phyloP scores from a whole-genome alignment of 2,888 invertebrate species.

The Calephelis perditalis region DNA sequence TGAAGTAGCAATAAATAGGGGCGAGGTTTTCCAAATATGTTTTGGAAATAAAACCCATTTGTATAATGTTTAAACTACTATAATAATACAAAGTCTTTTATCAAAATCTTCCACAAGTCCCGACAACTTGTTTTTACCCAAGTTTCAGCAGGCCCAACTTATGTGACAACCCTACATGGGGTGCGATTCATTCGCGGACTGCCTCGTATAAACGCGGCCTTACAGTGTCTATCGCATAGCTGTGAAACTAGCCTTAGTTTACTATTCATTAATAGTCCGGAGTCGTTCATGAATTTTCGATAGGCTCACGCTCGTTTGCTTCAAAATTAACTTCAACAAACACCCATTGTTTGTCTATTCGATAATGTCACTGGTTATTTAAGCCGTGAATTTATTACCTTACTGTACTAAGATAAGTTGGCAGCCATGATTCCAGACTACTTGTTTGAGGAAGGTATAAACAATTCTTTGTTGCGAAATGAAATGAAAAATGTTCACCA shows the following conservation, averaged over 20 bases:
- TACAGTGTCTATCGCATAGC: neutral
- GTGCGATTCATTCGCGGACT: no score
- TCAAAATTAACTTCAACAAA: slow-evolving; percentile 52
- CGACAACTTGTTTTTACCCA: no score
- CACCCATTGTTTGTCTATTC: slow-evolving; percentile 49
- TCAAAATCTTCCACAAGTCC: no score
- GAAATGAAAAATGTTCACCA: slow-evolving; percentile 61
- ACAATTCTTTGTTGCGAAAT: slow-evolving; percentile 47
- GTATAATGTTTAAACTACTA: no score
- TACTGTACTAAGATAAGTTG: slow-evolving; percentile 22
- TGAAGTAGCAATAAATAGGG: no score
- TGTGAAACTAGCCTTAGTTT: neutral
- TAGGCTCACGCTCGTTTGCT: slow-evolving; percentile 46
- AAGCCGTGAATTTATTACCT: slow-evolving; percentile 28
- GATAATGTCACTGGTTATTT: slow-evolving; percentile 40
- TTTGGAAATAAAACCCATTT: no score
- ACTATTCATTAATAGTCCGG: slow-evolving; percentile 40
- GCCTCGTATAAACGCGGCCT: no score
- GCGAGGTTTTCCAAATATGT: no score
- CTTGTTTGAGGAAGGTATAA: slow-evolving; percentile 62
- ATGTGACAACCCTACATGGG: no score
- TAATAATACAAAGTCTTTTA: no score
- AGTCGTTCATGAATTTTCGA: slow-evolving; percentile 41
- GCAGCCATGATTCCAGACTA: slow-evolving; percentile 56
- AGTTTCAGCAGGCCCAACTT: no score